These are phyloP conservation scores for Philaenus spumarius DNA, from an alignment of 1,140 invertebrate species.

Conservation along the genomic window DNA sequence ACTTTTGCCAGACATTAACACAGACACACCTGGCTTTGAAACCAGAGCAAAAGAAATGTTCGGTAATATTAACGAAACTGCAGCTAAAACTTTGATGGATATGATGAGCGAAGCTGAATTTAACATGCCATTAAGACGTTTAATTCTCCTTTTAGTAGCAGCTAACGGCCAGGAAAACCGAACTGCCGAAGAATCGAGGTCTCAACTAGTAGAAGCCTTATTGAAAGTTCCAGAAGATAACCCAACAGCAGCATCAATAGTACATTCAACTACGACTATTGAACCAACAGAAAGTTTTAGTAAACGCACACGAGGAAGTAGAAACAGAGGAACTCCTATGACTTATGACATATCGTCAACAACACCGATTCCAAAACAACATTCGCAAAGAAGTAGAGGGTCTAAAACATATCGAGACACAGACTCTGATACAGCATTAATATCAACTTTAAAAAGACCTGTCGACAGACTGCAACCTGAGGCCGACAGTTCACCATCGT, in stretches of 20 bases:
- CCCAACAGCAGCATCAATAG: neutral
- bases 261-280: neutral
- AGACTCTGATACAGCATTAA: constrained; percentile 7
- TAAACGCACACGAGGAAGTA: no score
- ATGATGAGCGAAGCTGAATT: constrained; percentile 73
- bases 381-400: constrained; percentile 8
- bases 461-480: no score
- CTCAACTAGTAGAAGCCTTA: constrained; percentile 56
- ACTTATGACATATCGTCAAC: constrained; percentile 30
- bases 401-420: constrained; percentile 29
- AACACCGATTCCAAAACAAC: constrained; percentile 15
- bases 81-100: constrained; percentile 62
- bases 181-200: constrained; percentile 53
- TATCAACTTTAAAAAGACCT: neutral
- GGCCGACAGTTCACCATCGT: no score
- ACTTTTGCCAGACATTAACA: neutral
- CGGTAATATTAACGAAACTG: constrained; percentile 63
- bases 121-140: constrained; percentile 62
- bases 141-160: constrained; percentile 67
- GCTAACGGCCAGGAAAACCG: constrained; percentile 49
- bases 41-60: constrained; percentile 59
- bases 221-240: constrained; percentile 46
- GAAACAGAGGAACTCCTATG: no score
- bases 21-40: constrained; percentile 26
- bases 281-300: no score